Evolutionary conservation across 2,888 invertebrate genomes (phyloP).

Genomic region (Cheilosia scutellata): DNA sequence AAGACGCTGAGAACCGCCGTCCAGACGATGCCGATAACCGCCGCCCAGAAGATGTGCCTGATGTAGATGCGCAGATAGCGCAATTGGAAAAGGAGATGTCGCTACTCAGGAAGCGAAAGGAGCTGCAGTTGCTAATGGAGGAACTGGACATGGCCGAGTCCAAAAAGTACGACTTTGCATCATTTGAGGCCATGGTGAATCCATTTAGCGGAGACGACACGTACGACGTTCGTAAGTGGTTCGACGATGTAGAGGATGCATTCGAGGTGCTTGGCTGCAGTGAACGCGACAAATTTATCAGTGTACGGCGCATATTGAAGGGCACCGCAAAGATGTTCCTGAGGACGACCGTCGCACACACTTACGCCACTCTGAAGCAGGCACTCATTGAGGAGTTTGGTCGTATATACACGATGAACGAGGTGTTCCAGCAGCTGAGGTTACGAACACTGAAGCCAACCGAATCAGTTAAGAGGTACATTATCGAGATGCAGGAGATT

Average conservation of each 20-base stretch:
- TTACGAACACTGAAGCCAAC: conserved; percentile 1
- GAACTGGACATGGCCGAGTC: background rate
- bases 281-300: background rate
- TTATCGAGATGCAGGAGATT: conserved; percentile 57
- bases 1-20: too few species aligned
- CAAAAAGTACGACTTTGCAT: background rate
- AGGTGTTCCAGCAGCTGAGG: conserved; percentile 45
- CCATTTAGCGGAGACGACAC: background rate
- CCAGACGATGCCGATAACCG: too few species aligned
- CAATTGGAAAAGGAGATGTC: too few species aligned
- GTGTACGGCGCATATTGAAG: conserved; percentile 4
- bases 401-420: conserved; percentile 3
- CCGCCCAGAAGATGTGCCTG: too few species aligned
- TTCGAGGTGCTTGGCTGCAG: background rate
- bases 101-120: too few species aligned
- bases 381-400: conserved; percentile 35
- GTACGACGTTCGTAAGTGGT: background rate
- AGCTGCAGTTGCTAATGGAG: background rate
- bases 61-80: too few species aligned
- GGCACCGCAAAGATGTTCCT: conserved; percentile 34
- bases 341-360: conserved; percentile 16
- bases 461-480: conserved; percentile 44
- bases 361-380: conserved; percentile 26
- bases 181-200: background rate
- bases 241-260: background rate